Evolutionary conservation across 2,888 invertebrate genomes (phyloP).

Genomic region (Griposia aprilina): DNA sequence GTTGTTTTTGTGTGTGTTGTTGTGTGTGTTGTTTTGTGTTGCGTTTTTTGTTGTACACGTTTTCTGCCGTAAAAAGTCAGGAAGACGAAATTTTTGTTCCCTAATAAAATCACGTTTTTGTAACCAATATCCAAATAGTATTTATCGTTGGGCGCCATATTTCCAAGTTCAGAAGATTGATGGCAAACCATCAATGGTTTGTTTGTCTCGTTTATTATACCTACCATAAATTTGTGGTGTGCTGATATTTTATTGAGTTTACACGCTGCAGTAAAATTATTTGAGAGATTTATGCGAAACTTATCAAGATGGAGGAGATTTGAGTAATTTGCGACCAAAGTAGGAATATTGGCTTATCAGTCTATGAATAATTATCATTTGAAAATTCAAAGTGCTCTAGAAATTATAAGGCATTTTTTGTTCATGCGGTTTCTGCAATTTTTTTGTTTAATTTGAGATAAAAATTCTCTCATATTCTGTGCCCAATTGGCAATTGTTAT

Average conservation of each 20-base stretch:
- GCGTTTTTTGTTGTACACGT: too few species aligned
- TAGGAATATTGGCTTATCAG: neutral
- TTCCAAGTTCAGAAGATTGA: conserved; percentile 33
- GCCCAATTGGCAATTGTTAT: neutral
- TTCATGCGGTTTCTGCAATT: neutral
- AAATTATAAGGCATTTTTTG: neutral
- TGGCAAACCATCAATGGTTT: conserved; percentile 32
- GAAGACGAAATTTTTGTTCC: neutral
- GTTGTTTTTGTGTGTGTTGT: too few species aligned
- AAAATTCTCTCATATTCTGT: neutral
- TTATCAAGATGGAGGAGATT: neutral
- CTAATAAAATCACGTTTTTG: neutral
- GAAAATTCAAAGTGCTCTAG: neutral
- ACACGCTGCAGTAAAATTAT: neutral
- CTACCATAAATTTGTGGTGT: conserved; percentile 15
- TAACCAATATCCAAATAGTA: conserved; percentile 14
- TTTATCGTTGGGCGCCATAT: conserved; percentile 41
- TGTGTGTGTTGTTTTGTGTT: too few species aligned
- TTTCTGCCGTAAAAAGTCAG: too few species aligned
- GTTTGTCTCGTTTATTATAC: conserved; percentile 43
- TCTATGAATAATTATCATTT: neutral
- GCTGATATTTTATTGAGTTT: conserved; percentile 26
- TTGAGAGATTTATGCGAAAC: neutral
- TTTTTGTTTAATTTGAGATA: neutral
- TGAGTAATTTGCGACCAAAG: neutral